Evolutionary conservation across 2,113 vertebrate species (phyloP).

Genomic region (Catharus bicknelli): DNA sequence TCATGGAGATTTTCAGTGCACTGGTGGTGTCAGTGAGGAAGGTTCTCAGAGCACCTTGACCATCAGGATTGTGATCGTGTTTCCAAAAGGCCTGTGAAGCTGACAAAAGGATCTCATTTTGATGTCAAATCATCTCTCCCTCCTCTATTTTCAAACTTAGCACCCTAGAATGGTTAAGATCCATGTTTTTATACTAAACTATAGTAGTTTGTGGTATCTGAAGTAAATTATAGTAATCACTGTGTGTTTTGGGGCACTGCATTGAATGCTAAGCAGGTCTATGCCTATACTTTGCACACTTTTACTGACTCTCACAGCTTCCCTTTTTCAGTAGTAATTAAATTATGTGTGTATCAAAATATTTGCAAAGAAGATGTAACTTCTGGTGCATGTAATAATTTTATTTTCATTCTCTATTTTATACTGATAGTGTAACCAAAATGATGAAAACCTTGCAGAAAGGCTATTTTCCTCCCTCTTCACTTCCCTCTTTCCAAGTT

Average conservation of each 20-base stretch:
- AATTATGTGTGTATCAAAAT: background rate
- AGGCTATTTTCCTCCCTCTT: background rate
- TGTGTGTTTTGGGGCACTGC: background rate
- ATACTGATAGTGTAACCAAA: background rate
- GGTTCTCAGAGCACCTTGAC: background rate
- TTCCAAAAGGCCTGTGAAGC: background rate
- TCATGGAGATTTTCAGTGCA: background rate
- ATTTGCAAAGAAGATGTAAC: background rate
- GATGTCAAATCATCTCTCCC: background rate
- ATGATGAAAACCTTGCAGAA: background rate
- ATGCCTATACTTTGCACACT: background rate
- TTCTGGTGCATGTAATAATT: background rate
- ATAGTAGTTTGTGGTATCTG: background rate
- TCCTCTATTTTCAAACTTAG: background rate
- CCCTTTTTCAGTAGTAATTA: background rate
- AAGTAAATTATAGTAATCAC: background rate
- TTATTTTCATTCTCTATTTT: background rate
- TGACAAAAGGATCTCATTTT: background rate
- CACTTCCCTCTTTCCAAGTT: background rate
- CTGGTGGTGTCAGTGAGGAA: background rate
- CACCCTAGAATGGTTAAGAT: background rate
- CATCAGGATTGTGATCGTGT: background rate
- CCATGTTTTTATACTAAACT: accelerated
- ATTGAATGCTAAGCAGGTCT: background rate
- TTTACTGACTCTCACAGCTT: background rate